Conservation (phyloP, 2,888 invertebrate species). For the Diarsia rubi region DNA sequence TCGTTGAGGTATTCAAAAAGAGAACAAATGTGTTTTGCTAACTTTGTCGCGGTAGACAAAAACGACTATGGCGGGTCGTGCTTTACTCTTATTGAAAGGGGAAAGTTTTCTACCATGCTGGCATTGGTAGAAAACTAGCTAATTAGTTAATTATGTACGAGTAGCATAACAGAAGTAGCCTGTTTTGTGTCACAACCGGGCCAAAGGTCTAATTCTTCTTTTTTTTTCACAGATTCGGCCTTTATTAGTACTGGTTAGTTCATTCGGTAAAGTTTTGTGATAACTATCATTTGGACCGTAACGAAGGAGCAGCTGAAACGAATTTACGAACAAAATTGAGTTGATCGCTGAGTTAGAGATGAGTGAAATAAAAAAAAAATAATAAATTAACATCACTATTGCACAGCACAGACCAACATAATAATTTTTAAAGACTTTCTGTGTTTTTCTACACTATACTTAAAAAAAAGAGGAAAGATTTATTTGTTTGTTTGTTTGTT, state of each 20-base stretch:
- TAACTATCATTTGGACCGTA: background rate
- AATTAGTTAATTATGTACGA: background rate
- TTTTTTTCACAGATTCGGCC: background rate
- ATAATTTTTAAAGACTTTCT: background rate
- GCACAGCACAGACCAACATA: background rate
- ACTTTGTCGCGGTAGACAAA: background rate
- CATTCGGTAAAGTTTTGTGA: background rate
- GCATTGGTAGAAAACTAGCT: background rate
- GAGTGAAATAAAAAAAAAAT: no score
- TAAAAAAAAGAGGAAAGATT: no score
- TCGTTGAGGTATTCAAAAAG: background rate
- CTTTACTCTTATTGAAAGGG: background rate
- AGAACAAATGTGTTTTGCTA: background rate
- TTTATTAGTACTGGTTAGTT: background rate
- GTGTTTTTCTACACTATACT: no score
- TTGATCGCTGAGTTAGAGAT: no score
- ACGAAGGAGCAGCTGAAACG: no score
- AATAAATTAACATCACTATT: background rate
- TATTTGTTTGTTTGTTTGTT: no score
- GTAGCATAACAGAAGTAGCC: background rate
- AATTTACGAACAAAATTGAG: background rate
- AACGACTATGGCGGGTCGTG: background rate
- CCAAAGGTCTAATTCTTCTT: background rate
- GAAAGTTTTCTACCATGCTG: no score
- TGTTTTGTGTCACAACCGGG: background rate